Percentiles rank a stretch among this genome's conserved stretches.
These are phyloP conservation scores for Acronicta psi DNA, from an alignment of 2,888 invertebrate genomes.

Conservation along the genomic window DNA sequence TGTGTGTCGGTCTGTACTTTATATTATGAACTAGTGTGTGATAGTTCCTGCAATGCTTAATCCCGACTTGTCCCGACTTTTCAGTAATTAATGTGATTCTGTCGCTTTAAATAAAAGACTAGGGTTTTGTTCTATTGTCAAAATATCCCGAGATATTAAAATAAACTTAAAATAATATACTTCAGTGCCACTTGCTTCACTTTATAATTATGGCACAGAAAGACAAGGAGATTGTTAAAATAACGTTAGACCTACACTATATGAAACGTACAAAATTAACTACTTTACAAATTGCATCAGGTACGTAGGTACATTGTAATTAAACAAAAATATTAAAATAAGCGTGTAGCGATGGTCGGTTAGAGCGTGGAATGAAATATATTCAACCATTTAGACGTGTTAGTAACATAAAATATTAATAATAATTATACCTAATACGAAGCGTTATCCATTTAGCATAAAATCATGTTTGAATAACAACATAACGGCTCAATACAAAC, in stretches of 20 bases:
- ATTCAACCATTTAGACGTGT: slow-evolving; percentile 46
- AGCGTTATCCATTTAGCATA: slow-evolving; percentile 44
- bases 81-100: slow-evolving; percentile 37
- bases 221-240: slow-evolving; percentile 62
- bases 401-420: slow-evolving; percentile 38
- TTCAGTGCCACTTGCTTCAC: slow-evolving; percentile 65
- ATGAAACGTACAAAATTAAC: slow-evolving; percentile 75
- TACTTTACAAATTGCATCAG: slow-evolving; percentile 79
- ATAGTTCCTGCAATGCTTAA: slow-evolving; percentile 14
- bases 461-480: slow-evolving; percentile 44
- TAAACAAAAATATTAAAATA: slow-evolving; percentile 70
- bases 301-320: slow-evolving; percentile 80
- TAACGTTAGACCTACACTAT: slow-evolving; percentile 61
- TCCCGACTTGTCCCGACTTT: slow-evolving; percentile 10
- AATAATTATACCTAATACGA: slow-evolving; percentile 40
- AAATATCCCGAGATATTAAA: slow-evolving; percentile 57
- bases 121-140: slow-evolving; percentile 70
- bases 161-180: slow-evolving; percentile 52
- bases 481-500: slow-evolving; percentile 39
- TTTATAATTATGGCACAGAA: slow-evolving; percentile 72
- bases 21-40: slow-evolving; percentile 8
- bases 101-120: slow-evolving; percentile 71
- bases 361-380: slow-evolving; percentile 74
- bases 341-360: slow-evolving; percentile 65
- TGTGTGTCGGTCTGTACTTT: slow-evolving; percentile 30